These are phyloP conservation scores for Cephus rjabovi DNA, from an alignment of 2,888 invertebrate species.

Conservation along the genomic window DNA sequence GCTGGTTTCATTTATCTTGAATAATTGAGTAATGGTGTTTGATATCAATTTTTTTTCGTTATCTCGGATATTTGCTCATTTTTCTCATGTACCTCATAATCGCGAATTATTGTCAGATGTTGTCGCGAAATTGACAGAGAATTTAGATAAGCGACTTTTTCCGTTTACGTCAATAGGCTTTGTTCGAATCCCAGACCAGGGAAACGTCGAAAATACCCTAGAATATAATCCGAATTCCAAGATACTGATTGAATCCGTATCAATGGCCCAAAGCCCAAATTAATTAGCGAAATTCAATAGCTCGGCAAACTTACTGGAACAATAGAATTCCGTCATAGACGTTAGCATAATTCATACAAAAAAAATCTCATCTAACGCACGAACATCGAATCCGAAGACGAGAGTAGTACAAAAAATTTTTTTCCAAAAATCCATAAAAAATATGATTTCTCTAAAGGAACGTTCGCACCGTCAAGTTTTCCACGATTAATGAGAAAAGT, in stretches of 20 bases:
- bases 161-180: neutral
- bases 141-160: neutral
- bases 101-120: neutral
- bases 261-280: neutral
- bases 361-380: neutral
- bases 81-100: neutral
- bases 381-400: neutral
- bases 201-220: neutral
- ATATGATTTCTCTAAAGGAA: neutral
- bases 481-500: neutral
- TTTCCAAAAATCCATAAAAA: neutral
- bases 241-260: neutral
- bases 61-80: neutral
- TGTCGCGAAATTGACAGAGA: neutral
- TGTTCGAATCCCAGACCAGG: neutral
- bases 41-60: neutral
- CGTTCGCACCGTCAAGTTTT: conserved; percentile 2
- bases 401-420: neutral
- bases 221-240: neutral
- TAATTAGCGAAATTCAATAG: neutral
- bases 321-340: neutral
- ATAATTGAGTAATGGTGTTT: too few species aligned
- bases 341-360: neutral
- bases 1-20: too few species aligned
- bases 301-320: neutral